These are phyloP conservation scores for Trissonchulus latispiculum DNA, from an alignment of 2,888 invertebrate species.

Conservation along the genomic window DNA sequence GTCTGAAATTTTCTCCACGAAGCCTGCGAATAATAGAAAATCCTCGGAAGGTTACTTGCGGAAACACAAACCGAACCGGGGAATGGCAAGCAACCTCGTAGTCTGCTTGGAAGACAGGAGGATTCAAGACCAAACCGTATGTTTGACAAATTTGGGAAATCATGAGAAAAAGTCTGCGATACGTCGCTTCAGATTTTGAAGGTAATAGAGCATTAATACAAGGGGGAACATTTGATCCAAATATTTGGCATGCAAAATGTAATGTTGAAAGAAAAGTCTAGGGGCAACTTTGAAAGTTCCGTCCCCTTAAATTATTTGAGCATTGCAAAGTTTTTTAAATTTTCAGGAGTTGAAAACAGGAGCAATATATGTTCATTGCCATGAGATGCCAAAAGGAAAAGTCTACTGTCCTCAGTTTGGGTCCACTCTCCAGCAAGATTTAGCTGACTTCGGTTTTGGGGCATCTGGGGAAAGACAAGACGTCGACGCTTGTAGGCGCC, in stretches of 20 bases:
- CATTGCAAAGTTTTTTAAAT: neutral
- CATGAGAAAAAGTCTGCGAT: neutral
- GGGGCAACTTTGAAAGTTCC: neutral
- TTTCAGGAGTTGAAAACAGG: neutral
- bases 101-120: neutral
- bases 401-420: neutral
- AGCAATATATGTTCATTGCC: neutral
- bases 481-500: neutral
- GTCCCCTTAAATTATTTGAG: neutral
- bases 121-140: neutral
- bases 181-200: neutral
- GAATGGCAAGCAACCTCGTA: neutral
- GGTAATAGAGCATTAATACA: neutral
- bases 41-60: neutral
- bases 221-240: neutral
- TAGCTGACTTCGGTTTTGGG: neutral
- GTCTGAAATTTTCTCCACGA: neutral
- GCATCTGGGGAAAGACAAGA: neutral
- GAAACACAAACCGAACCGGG: neutral
- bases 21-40: neutral
- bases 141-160: neutral
- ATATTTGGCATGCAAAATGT: neutral
- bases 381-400: neutral
- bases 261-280: neutral
- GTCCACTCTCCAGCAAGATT: neutral